A percentile compares a stretch with the other conserved stretches of the same genome.
Evolutionary conservation across 2,797 vertebrate species (phyloP).

Genomic region (Melanogrammus aeglefinus): DNA sequence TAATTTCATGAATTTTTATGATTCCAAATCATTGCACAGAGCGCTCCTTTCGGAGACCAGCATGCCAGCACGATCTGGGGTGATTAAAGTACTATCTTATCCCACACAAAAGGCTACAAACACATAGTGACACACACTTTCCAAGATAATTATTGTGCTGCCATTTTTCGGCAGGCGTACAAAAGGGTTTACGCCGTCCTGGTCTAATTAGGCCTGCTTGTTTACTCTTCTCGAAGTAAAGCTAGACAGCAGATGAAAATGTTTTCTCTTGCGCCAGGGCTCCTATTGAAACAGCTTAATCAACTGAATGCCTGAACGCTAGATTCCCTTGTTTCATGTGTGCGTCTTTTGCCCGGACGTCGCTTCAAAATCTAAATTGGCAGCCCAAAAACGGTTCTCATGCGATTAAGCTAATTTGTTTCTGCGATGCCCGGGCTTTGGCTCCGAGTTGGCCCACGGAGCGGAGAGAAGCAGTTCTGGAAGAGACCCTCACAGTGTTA

Average conservation of each 20-base stretch:
- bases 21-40: not conserved
- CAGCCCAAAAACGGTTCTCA: conserved; percentile 38
- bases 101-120: no score
- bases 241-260: conserved; percentile 19
- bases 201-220: not conserved
- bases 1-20: not conserved
- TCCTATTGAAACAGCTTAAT: not conserved
- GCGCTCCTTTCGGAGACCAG: not conserved
- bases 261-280: conserved; percentile 10
- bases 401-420: conserved; percentile 56
- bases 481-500: conserved; percentile 56
- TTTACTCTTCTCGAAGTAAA: not conserved
- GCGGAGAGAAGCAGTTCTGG: conserved; percentile 43
- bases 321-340: conserved; percentile 1
- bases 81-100: not conserved
- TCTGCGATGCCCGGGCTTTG: conserved; percentile 50
- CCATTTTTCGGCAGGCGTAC: not conserved
- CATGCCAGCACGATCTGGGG: not conserved
- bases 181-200: not conserved
- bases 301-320: conserved; percentile 8
- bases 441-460: conserved; percentile 47
- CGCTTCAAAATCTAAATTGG: conserved; percentile 25
- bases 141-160: no score
- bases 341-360: conserved; percentile 11
- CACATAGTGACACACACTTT: no score